Percentiles rank a stretch among this genome's conserved stretches.
Evolutionary conservation across 2,113 vertebrate species (phyloP).

Genomic region (Scolopax mira): DNA sequence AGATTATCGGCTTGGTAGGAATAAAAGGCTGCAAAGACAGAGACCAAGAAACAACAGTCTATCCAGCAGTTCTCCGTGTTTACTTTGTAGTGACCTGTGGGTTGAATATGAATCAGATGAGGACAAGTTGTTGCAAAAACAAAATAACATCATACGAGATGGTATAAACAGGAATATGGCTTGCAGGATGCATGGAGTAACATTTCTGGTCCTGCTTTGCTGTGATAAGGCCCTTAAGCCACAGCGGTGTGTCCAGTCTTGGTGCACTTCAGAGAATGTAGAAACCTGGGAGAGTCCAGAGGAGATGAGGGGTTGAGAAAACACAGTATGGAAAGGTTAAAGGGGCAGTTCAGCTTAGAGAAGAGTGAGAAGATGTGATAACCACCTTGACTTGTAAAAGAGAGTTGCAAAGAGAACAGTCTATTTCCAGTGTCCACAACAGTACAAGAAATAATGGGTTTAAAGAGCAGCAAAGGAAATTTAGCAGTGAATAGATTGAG

Average conservation of each 20-base stretch:
- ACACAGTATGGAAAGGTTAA: neutral
- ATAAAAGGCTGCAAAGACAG: neutral
- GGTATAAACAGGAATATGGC: neutral
- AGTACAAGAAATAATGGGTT: neutral
- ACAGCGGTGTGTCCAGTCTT: neutral
- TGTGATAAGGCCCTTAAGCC: neutral
- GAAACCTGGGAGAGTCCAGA: neutral
- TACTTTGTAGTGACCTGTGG: neutral
- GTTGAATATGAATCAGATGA: neutral
- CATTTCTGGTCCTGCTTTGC: neutral
- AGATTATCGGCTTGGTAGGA: neutral
- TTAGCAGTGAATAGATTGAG: neutral
- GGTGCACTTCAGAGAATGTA: neutral
- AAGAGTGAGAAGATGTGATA: neutral
- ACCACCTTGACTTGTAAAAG: neutral
- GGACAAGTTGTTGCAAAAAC: neutral
- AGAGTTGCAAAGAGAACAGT: neutral
- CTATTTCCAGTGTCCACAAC: neutral
- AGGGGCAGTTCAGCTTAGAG: neutral
- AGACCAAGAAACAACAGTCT: neutral
- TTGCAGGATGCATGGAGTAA: neutral
- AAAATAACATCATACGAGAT: neutral
- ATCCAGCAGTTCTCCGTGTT: fast-evolving
- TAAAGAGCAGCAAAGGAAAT: neutral
- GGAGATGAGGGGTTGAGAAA: neutral